phyloP scores from a whole-genome alignment of 2,888 invertebrate genomes.

The Oscheius onirici region DNA sequence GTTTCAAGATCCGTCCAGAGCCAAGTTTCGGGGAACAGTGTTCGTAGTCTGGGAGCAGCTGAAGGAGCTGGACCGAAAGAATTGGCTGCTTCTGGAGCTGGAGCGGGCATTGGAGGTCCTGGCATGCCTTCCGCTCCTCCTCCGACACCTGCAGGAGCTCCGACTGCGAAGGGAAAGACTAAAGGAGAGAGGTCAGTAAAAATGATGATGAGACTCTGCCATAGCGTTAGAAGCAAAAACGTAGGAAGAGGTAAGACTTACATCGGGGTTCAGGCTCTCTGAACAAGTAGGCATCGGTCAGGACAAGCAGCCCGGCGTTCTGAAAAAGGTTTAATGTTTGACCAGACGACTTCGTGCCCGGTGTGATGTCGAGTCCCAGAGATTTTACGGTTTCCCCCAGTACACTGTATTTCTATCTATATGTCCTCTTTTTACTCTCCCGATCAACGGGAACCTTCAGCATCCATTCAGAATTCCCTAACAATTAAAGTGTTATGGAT shows the following conservation, averaged over 20 bases:
- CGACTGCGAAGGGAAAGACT: neutral
- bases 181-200: neutral
- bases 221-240: neutral
- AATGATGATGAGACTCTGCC: too few relatives aligned
- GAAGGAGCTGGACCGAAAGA: neutral
- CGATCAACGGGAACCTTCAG: too few relatives aligned
- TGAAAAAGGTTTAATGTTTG: constrained; percentile 40
- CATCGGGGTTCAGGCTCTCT: constrained; percentile 64
- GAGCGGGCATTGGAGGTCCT: neutral
- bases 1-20: constrained; percentile 24
- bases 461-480: too few relatives aligned
- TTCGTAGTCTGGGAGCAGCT: constrained; percentile 20
- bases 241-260: constrained; percentile 42
- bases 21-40: constrained; percentile 60
- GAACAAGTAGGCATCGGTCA: constrained; percentile 71
- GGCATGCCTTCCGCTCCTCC: neutral
- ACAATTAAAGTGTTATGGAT: too few relatives aligned
- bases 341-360: too few relatives aligned
- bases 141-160: neutral
- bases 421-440: too few relatives aligned
- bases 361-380: too few relatives aligned
- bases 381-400: too few relatives aligned
- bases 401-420: too few relatives aligned
- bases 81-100: neutral
- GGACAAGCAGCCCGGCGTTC: constrained; percentile 71